Evolutionary conservation across 2,113 vertebrate species (phyloP).

Genomic region (Addax nasomaculatus): DNA sequence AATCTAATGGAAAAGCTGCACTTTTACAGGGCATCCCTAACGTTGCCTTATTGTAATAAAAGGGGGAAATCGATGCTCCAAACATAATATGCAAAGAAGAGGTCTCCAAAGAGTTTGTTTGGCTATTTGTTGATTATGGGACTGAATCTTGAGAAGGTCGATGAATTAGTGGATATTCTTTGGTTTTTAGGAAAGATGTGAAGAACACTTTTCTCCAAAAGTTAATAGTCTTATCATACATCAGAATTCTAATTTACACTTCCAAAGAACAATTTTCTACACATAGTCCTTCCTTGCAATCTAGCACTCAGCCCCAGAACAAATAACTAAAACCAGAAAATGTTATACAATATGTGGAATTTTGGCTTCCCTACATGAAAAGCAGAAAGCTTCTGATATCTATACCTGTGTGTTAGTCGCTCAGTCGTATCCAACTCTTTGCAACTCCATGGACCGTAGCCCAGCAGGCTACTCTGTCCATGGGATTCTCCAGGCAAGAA

Average conservation of each 20-base stretch:
- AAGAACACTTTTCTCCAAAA: background rate
- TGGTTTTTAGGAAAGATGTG: background rate
- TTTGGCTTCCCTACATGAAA: background rate
- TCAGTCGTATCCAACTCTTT: background rate
- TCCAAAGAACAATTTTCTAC: background rate
- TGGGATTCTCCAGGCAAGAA: background rate
- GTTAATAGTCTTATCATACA: background rate
- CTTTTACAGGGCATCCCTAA: background rate
- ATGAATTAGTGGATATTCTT: background rate
- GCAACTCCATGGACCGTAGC: background rate
- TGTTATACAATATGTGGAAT: background rate
- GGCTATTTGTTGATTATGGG: background rate
- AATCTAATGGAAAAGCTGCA: background rate
- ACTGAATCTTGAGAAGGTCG: background rate
- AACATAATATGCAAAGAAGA: background rate
- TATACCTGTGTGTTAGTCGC: background rate
- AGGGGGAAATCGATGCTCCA: background rate
- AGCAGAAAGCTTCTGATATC: background rate
- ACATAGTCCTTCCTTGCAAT: background rate
- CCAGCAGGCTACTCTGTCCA: background rate
- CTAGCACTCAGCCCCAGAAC: background rate
- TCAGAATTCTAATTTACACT: background rate
- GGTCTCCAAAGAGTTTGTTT: background rate
- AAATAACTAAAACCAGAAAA: background rate
- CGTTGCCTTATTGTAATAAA: background rate